A percentile compares a stretch with the other conserved stretches of the same genome.
Evolutionary conservation across 1,140 invertebrate species (phyloP).

Genomic region (Ptiloglossa arizonensis): DNA sequence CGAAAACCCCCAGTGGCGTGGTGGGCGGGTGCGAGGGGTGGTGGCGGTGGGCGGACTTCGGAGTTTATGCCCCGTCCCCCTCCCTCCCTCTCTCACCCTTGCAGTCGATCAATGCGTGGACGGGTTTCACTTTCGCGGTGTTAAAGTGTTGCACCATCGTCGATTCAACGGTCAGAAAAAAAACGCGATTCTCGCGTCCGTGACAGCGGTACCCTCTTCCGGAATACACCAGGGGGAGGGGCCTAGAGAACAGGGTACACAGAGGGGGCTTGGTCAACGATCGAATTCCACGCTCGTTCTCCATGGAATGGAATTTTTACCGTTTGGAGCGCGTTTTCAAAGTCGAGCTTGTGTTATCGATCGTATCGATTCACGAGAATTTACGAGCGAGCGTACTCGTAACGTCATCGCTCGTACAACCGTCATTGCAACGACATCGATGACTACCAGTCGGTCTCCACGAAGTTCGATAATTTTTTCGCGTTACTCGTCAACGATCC

Average conservation of each 20-base stretch:
- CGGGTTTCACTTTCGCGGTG: conserved; percentile 82
- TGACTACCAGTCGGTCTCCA: no score
- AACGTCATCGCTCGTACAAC: no score
- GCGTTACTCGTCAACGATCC: no score
- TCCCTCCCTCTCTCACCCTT: conserved; percentile 69
- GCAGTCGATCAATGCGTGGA: conserved; percentile 82
- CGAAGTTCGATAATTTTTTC: no score
- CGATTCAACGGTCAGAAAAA: conserved; percentile 41
- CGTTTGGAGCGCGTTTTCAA: not conserved
- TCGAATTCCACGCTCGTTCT: not conserved
- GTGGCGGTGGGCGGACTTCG: conserved; percentile 65
- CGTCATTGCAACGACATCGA: no score
- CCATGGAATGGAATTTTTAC: no score
- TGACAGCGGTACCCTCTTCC: no score
- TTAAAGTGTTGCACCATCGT: conserved; percentile 79
- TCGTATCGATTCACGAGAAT: conserved; percentile 45
- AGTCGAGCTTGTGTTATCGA: conserved; percentile 38
- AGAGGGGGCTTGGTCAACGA: not conserved
- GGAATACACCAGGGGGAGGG: no score
- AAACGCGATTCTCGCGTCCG: conserved; percentile 23
- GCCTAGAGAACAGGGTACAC: no score
- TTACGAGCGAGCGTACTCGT: conserved; percentile 29
- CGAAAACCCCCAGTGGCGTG: conserved; percentile 52
- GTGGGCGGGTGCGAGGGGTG: conserved; percentile 8
- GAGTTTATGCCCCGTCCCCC: conserved; percentile 71